A percentile compares a stretch with the other conserved stretches of the same genome.
Evolutionary conservation across 2,113 vertebrate species (phyloP).

Genomic region (Triplophysa dalaica): DNA sequence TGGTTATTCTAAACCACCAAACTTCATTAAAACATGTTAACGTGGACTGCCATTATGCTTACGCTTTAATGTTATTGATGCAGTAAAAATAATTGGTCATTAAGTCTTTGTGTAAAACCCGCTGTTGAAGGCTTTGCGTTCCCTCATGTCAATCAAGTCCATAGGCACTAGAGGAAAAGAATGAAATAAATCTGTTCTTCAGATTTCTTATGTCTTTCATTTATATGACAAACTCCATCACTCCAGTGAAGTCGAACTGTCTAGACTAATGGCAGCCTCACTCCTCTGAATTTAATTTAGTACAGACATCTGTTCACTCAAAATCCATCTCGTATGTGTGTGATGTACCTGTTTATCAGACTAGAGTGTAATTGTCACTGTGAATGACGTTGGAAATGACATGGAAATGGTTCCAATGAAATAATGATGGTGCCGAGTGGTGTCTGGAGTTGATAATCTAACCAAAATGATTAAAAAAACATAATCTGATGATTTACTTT

Average conservation of each 20-base stretch:
- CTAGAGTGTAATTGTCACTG: slow-evolving; percentile 4
- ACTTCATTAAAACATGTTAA: neutral
- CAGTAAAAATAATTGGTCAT: slow-evolving; percentile 57
- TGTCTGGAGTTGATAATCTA: slow-evolving; percentile 1
- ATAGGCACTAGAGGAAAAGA: slow-evolving; percentile 9
- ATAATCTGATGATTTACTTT: neutral
- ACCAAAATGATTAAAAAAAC: neutral
- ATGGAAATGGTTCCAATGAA: slow-evolving; percentile 16
- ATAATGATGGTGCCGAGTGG: neutral
- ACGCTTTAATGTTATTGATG: neutral
- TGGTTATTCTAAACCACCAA: neutral
- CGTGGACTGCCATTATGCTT: neutral
- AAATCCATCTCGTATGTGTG: slow-evolving; percentile 33
- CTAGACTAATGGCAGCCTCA: slow-evolving; percentile 61
- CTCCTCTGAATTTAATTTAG: slow-evolving; percentile 76
- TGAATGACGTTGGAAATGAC: slow-evolving; percentile 17
- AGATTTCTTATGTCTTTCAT: slow-evolving; percentile 64
- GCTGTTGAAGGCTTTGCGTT: slow-evolving; percentile 22
- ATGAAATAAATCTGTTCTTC: slow-evolving; percentile 30
- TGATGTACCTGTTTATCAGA: slow-evolving; percentile 6
- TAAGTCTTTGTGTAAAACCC: slow-evolving; percentile 12
- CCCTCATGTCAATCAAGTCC: slow-evolving; percentile 13
- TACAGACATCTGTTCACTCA: slow-evolving; percentile 72
- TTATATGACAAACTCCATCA: slow-evolving; percentile 74
- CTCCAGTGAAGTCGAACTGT: slow-evolving; percentile 73